Evolutionary conservation across 2,113 vertebrate genomes (phyloP).

Genomic region (Bubo scandiacus): DNA sequence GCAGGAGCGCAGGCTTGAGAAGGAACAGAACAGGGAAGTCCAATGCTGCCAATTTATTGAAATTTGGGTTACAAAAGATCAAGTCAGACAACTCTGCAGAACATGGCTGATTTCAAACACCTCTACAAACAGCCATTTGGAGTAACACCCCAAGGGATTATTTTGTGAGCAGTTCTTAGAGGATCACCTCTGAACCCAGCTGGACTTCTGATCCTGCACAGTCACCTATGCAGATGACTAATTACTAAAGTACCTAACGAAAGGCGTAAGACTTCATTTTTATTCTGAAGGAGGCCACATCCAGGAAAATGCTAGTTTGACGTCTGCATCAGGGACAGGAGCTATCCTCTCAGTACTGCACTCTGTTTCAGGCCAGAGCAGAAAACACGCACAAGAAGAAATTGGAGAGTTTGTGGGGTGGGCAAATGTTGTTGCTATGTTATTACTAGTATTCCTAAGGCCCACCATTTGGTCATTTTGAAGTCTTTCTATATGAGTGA

Average conservation of each 20-base stretch:
- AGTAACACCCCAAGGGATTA: background rate
- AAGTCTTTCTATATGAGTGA: background rate
- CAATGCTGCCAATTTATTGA: background rate
- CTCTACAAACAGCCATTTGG: background rate
- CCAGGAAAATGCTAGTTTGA: background rate
- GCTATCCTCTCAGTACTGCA: background rate
- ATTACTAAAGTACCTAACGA: background rate
- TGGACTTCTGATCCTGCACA: background rate
- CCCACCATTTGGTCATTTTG: background rate
- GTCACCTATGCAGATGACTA: background rate
- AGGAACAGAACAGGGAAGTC: background rate
- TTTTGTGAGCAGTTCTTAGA: background rate
- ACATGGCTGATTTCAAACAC: background rate
- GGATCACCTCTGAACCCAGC: background rate
- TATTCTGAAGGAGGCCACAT: background rate
- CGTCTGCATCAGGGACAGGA: background rate
- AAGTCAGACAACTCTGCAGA: background rate
- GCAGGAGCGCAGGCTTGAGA: background rate
- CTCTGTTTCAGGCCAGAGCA: background rate
- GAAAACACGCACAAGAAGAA: background rate
- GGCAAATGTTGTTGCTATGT: background rate
- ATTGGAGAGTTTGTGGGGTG: fast-evolving
- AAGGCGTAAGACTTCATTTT: background rate
- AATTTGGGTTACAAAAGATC: background rate
- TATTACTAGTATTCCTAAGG: background rate